These are phyloP conservation scores for Tenthredo livida DNA, from an alignment of 2,888 invertebrate species.

Conservation along the genomic window DNA sequence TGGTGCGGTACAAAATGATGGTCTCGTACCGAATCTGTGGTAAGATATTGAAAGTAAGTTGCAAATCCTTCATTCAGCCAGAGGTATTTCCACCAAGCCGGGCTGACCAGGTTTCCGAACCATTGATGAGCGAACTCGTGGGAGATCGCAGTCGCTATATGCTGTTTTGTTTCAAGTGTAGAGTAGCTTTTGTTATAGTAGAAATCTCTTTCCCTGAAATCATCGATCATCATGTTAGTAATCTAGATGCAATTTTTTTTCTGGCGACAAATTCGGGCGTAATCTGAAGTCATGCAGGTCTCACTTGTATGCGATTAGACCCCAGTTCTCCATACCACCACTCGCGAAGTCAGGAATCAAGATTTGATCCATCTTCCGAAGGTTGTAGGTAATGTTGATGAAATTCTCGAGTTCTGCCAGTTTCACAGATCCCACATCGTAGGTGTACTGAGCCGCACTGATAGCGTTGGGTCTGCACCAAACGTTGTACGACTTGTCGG, in stretches of 20 bases:
- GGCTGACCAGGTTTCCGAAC: slow-evolving; percentile 78
- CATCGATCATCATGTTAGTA: neutral
- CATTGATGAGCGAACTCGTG: slow-evolving; percentile 81
- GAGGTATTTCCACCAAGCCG: slow-evolving; percentile 75
- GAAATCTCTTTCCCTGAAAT: slow-evolving; percentile 59
- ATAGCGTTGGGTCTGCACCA: slow-evolving; percentile 87
- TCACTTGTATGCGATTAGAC: slow-evolving; percentile 88
- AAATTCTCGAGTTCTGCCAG: slow-evolving; percentile 87
- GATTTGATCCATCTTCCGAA: slow-evolving; percentile 93
- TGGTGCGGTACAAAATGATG: slow-evolving; percentile 56
- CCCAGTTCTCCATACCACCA: slow-evolving; percentile 96
- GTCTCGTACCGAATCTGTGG: slow-evolving; percentile 67
- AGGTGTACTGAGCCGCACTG: slow-evolving; percentile 86
- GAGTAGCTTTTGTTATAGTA: slow-evolving; percentile 61
- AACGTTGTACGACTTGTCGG: slow-evolving; percentile 81
- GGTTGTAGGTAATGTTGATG: slow-evolving; percentile 88
- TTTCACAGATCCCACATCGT: slow-evolving; percentile 88
- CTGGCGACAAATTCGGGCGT: neutral
- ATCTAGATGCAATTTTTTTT: neutral
- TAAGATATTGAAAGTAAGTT: slow-evolving; percentile 78
- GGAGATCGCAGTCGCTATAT: slow-evolving; percentile 71
- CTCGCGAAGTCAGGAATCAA: slow-evolving; percentile 92
- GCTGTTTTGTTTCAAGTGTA: slow-evolving; percentile 64
- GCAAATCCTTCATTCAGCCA: slow-evolving; percentile 80
- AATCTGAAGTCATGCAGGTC: slow-evolving; percentile 74